Evolutionary conservation across 2,113 vertebrate species (phyloP), one percentile per base, ranked within the genome.

Genomic region (Nansenia antarctica): DNA sequence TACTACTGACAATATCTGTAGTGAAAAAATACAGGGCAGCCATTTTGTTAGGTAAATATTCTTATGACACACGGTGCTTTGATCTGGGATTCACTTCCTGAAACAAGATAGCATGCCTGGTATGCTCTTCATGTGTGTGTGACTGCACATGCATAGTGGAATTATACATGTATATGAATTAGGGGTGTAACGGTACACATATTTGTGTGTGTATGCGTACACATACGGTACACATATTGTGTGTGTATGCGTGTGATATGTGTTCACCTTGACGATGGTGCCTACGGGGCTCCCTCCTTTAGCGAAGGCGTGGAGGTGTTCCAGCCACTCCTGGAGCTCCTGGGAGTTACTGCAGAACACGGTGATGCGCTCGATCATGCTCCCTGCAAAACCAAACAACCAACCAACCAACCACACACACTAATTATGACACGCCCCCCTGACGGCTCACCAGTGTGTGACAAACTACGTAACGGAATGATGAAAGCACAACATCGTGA

Each of bases 291-390:
- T 88, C 11, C 92, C 92, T 34, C 94, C 95, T 92, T 95, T 98
- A 82, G 90, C 95, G 22, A 94, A 89, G 39, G 91, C 91, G 62
- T 92, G 92, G 69, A 99, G 92, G 63, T 96, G 94, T 20, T 99
- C 97, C 1, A 98, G 85, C 98, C 98, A 99, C 15, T 99, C 96
- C 0, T 98, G 94, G 72, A 96, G 86, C 69, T 99, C 97, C 71
- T 95, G 94, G 62, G 85, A 89, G 83, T 76, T 94, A 82, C 69
- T 90, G 85, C 98, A 99, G 81, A 92, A 94, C 49, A 99, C 94
- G 0, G 92, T 94, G 53, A 94, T 76, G 24, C 93, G 92, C n/a
- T 99, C 97, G 0, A 85, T 85, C 81, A 88, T 68, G 72, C 83
- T 91, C 66, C 96, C 97, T 99, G 85, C 0, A 57, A 62, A 42